Evolutionary conservation across 2,888 invertebrate genomes (phyloP), one percentile per base, ranked within the genome.

Genomic region (Colletes collaris): DNA sequence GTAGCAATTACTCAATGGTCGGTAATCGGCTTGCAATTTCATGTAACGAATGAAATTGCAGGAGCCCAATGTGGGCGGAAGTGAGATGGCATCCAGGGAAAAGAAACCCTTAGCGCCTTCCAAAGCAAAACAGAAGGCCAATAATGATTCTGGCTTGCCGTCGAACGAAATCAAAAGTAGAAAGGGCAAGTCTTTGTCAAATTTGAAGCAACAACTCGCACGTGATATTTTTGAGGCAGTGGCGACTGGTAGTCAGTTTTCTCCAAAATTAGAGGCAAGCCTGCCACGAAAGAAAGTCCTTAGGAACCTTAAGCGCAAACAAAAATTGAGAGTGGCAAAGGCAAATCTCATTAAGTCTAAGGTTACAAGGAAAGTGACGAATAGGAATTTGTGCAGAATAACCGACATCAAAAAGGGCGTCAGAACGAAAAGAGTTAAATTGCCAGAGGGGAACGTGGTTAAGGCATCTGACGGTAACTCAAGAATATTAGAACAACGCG

Each of bases 31-130:
- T 72, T 62, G 64, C 66, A 80, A 71, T 63, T 75, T 80, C 64
- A 81, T 64, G 40, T 60, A 76, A 27, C 37, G 37, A 71, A 79
- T 81, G 55, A 82, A 77, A 69, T 92, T 90, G 68, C 90, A 92
- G 93, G 90, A 91, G 92, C 92, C 92, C 90, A 91, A 93, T 93
- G 93, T 92, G 92, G 93, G 92, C 92, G 91, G 91, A 93, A 92
- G 92, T 93, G 93, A 93, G 91, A 93, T 93, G 93, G 93, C 93
- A 93, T 93, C 93, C 92, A 93, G 93, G 92, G 93, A 93, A 91
- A 93, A 93, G 87, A 92, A 91, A 92, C 90, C 92, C 92, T 90
- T 93, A 93, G 92, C 91, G 90, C 90, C 92, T 91, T 92, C 92
- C 75, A 93, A 93, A 90, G 86, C 91, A 77, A 93, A 92, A 85